A percentile compares a stretch with the other conserved stretches of the same genome.
Evolutionary conservation across 2,888 invertebrate genomes (phyloP).

Genomic region (Drosophila peninsularis): DNA sequence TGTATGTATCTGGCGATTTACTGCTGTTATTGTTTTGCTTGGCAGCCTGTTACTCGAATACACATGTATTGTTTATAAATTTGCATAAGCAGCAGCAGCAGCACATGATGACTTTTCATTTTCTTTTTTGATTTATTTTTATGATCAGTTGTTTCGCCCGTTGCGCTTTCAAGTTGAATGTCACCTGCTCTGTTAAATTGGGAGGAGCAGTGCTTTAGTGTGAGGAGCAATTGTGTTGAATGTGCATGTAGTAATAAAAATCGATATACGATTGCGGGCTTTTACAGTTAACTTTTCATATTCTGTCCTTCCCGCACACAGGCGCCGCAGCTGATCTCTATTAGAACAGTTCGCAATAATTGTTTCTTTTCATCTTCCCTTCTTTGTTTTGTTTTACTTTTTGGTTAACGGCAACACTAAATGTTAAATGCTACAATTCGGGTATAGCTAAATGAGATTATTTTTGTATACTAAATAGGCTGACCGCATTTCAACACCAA

Average conservation of each 20-base stretch:
- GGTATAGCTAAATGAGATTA: slow-evolving; percentile 35
- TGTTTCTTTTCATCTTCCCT: neutral
- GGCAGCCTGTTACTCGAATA: slow-evolving; percentile 23
- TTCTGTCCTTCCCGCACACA: neutral
- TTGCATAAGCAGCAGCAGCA: slow-evolving; percentile 20
- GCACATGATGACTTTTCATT: slow-evolving; percentile 13
- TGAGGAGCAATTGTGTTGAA: slow-evolving; percentile 13
- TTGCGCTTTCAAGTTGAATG: slow-evolving; percentile 47
- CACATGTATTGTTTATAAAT: slow-evolving; percentile 25
- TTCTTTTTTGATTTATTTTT: slow-evolving; percentile 9
- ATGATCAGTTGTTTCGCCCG: slow-evolving; percentile 16
- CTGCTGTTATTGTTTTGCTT: slow-evolving; percentile 35
- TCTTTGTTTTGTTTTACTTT: slow-evolving; percentile 11
- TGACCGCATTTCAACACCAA: slow-evolving; percentile 65
- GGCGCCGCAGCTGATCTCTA: slow-evolving; percentile 25
- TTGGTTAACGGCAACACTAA: slow-evolving; percentile 17
- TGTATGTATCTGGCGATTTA: slow-evolving; percentile 12
- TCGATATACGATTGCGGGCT: slow-evolving; percentile 34
- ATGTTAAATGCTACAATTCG: slow-evolving; percentile 31
- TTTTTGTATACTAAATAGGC: slow-evolving; percentile 51
- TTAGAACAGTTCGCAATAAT: neutral
- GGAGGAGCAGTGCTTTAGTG: slow-evolving; percentile 9
- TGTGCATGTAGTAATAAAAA: slow-evolving; percentile 7
- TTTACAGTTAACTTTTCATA: slow-evolving; percentile 6
- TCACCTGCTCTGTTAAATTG: slow-evolving; percentile 29